phyloP scores from a whole-genome alignment of 1,140 invertebrate species.

The Kradibia gibbosae region DNA sequence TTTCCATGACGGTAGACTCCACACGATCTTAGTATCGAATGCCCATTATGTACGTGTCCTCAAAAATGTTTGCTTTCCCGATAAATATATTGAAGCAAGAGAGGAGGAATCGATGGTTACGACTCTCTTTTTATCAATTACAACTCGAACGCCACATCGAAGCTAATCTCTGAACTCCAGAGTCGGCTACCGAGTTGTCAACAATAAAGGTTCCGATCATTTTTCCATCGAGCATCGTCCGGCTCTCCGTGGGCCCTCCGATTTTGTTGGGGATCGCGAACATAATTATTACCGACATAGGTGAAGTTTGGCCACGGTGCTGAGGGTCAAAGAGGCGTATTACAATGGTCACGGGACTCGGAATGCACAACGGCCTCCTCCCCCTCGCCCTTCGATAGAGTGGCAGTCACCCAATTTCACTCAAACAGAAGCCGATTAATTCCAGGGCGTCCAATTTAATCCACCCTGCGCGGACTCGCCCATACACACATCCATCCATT shows the following conservation, averaged over 20 bases:
- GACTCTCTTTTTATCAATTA: neutral
- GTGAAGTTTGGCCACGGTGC: neutral
- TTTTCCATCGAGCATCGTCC: no score
- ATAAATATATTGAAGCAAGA: neutral
- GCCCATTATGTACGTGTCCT: neutral
- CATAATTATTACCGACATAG: neutral
- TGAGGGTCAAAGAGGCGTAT: neutral
- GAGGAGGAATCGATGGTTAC: no score
- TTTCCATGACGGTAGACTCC: neutral
- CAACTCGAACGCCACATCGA: neutral
- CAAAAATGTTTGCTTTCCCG: neutral
- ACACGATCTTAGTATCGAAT: neutral
- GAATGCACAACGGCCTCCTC: neutral
- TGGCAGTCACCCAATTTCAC: constrained; percentile 71
- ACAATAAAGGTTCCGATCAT: constrained; percentile 1
- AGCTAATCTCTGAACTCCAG: neutral
- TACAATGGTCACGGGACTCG: neutral
- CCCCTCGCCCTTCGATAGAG: neutral
- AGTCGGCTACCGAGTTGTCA: neutral
- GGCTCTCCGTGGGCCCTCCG: neutral
- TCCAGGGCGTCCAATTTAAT: constrained; percentile 72
- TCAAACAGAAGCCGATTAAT: constrained; percentile 75
- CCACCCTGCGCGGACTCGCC: constrained; percentile 52
- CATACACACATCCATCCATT: constrained; percentile 62
- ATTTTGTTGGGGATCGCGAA: constrained; percentile 11